A percentile compares a stretch with the other conserved stretches of the same genome.
phyloP scores from a whole-genome alignment of 2,113 vertebrate genomes.

The Brachirus orientalis region DNA sequence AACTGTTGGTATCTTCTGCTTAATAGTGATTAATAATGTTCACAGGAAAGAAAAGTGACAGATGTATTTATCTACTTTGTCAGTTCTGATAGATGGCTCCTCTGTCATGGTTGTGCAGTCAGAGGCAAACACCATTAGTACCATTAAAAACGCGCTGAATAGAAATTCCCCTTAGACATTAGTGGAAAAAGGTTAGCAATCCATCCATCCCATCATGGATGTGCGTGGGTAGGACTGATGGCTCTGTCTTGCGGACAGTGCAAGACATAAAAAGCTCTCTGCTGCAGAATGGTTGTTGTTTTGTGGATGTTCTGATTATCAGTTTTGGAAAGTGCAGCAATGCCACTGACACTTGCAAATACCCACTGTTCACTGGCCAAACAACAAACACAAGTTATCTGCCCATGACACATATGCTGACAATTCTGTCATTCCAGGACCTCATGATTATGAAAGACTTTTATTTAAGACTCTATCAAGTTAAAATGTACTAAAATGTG shows the following conservation, averaged over 20 bases:
- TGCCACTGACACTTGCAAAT: constrained; percentile 8
- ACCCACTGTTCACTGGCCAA: background rate
- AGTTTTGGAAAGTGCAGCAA: constrained; percentile 24
- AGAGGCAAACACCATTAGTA: constrained; percentile 33
- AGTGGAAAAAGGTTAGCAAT: constrained; percentile 32
- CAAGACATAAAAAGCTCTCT: constrained; percentile 30
- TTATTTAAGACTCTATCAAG: too few species aligned
- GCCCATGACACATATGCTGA: constrained; percentile 3
- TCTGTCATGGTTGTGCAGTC: constrained; percentile 31
- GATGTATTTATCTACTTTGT: constrained; percentile 52
- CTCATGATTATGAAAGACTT: too few species aligned
- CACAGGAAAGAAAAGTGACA: constrained; percentile 38
- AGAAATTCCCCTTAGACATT: too few species aligned
- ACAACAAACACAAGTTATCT: background rate
- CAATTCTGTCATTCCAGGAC: too few species aligned
- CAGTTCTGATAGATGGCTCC: constrained; percentile 53
- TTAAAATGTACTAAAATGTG: too few species aligned
- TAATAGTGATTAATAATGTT: constrained; percentile 30
- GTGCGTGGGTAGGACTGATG: constrained; percentile 35
- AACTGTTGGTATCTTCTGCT: background rate
- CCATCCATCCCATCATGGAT: constrained; percentile 37
- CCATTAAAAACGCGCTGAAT: constrained; percentile 56
- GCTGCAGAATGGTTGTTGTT: constrained; percentile 29
- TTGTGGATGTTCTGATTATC: constrained; percentile 13
- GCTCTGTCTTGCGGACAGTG: constrained; percentile 49